Evolutionary conservation across 2,888 invertebrate species (phyloP).

Genomic region (Pseudococcus viburni): DNA sequence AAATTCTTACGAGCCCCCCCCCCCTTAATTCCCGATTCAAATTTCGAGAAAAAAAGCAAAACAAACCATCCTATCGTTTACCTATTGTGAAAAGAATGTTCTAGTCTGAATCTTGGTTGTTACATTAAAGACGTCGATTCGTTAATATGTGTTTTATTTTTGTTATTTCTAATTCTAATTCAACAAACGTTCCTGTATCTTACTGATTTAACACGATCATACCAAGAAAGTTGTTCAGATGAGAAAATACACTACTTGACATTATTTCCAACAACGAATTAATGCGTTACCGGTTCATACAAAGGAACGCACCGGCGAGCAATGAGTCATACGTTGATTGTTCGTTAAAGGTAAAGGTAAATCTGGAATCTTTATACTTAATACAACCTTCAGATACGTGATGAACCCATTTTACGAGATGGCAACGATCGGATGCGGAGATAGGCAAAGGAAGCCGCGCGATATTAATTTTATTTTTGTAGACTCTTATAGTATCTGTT

Average conservation of each 20-base stretch:
- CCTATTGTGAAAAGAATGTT: not conserved
- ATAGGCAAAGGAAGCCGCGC: not conserved
- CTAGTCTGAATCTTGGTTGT: constrained; percentile 10
- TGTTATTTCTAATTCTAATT: not conserved
- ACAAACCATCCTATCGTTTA: not conserved
- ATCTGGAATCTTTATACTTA: constrained; percentile 18
- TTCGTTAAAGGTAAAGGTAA: constrained; percentile 10
- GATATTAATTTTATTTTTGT: constrained; percentile 1
- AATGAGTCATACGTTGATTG: constrained; percentile 26
- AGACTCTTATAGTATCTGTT: not conserved
- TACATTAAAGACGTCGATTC: not conserved
- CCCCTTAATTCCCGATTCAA: too few species aligned
- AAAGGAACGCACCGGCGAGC: not conserved
- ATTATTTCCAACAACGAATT: constrained; percentile 3
- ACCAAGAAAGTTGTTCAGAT: not conserved
- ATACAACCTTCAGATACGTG: constrained; percentile 19
- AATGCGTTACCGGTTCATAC: constrained; percentile 32
- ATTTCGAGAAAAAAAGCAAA: too few species aligned
- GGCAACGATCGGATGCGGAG: not conserved
- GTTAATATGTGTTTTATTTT: not conserved
- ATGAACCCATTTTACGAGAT: constrained; percentile 7
- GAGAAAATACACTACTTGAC: not conserved
- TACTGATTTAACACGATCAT: not conserved
- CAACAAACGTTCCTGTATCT: not conserved
- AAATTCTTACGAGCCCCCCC: too few species aligned